phyloP scores from a whole-genome alignment of 1,140 invertebrate genomes.

The Lutraria rhynchaena region DNA sequence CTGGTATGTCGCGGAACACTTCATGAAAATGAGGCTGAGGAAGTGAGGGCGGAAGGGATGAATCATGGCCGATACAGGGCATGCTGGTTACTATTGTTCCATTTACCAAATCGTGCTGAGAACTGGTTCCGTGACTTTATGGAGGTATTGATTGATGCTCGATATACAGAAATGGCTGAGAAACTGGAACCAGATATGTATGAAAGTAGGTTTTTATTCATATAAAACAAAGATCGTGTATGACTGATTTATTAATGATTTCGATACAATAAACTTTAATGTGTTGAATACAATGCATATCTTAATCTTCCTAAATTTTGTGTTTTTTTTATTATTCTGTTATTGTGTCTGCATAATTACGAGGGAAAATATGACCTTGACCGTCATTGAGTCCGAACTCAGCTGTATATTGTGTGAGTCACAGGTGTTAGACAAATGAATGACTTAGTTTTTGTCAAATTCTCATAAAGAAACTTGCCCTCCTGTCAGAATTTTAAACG shows the following conservation, averaged over 20 bases:
- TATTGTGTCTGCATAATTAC: too few species aligned
- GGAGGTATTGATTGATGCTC: constrained; percentile 27
- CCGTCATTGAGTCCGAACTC: not conserved
- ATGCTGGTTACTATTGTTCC: constrained; percentile 32
- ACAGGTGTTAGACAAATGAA: too few species aligned
- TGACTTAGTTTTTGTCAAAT: too few species aligned
- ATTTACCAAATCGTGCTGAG: constrained; percentile 24
- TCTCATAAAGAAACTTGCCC: too few species aligned
- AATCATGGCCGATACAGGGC: constrained; percentile 37
- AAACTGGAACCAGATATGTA: constrained; percentile 45
- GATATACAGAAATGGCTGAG: constrained; percentile 25
- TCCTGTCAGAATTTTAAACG: too few species aligned
- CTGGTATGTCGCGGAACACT: not conserved
- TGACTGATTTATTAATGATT: too few species aligned
- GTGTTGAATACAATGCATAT: too few species aligned
- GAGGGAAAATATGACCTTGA: not conserved
- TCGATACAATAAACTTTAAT: too few species aligned
- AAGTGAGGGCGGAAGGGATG: constrained; percentile 23
- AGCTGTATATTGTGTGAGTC: not conserved
- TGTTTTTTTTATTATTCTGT: too few species aligned
- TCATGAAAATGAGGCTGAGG: constrained; percentile 26
- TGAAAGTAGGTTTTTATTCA: constrained; percentile 31
- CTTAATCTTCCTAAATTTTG: too few species aligned
- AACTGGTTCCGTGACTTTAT: constrained; percentile 49
- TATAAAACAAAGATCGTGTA: too few species aligned